Conservation (phyloP, 2,113 vertebrate species). For the Mohoua ochrocephala region DNA sequence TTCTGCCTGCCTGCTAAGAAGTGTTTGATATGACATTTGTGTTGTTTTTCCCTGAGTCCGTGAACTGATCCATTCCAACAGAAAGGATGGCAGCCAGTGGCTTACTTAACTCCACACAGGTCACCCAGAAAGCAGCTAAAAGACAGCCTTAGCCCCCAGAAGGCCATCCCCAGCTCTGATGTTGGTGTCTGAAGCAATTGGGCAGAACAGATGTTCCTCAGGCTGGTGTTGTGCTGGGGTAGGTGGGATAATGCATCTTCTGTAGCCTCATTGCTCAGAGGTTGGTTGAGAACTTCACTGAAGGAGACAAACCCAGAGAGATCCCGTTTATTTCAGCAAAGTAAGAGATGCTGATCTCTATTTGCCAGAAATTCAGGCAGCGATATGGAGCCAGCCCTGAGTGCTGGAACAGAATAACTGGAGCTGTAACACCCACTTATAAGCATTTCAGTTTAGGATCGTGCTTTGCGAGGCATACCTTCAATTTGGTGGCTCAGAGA, state of each 20-base stretch:
- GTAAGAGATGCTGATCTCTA: neutral
- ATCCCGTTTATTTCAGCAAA: neutral
- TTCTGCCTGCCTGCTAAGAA: neutral
- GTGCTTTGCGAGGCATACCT: neutral
- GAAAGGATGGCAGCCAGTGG: neutral
- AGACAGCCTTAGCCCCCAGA: neutral
- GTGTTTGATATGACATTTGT: neutral
- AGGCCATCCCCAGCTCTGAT: neutral
- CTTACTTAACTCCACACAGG: neutral
- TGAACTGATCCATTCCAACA: neutral
- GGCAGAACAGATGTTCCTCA: neutral
- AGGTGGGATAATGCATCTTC: neutral
- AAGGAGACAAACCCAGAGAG: neutral
- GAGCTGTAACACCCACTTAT: neutral
- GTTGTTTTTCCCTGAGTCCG: neutral
- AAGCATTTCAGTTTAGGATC: neutral
- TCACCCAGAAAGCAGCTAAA: neutral
- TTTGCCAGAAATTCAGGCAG: neutral
- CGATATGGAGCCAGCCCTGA: neutral
- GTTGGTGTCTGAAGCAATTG: neutral
- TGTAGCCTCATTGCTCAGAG: neutral
- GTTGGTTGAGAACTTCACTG: neutral
- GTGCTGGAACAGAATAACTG: neutral
- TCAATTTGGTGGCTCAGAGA: slow-evolving; percentile 7
- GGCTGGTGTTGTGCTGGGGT: neutral